Conservation (phyloP, 2,113 vertebrate genomes). For the Calyptommatus sinebrachiatus region DNA sequence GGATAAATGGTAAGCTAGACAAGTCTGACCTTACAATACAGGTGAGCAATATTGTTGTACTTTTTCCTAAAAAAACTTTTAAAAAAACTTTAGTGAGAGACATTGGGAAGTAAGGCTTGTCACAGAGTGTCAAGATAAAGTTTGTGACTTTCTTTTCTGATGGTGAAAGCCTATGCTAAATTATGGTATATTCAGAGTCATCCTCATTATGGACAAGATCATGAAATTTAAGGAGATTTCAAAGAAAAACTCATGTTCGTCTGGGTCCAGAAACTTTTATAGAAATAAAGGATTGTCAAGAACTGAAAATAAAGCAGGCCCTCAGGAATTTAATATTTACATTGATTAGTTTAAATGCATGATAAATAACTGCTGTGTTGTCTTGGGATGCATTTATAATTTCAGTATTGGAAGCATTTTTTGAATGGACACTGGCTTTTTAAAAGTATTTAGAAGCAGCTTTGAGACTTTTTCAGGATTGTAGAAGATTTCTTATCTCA, state of each 20-base stretch:
- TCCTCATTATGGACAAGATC: neutral
- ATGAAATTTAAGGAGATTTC: too few relatives aligned
- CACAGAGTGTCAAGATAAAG: neutral
- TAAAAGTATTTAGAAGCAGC: neutral
- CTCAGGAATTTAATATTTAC: neutral
- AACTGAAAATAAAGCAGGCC: neutral
- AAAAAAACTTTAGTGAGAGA: neutral
- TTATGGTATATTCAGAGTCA: neutral
- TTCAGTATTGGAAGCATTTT: neutral
- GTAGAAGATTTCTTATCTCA: fast-evolving
- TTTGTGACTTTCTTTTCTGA: neutral
- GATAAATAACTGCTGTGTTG: neutral
- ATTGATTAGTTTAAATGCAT: neutral
- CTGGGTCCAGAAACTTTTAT: too few relatives aligned
- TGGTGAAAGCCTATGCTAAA: neutral
- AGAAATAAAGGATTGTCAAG: too few relatives aligned
- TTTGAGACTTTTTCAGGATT: neutral
- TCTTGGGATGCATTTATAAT: neutral
- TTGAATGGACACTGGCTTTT: fast-evolving
- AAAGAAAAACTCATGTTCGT: too few relatives aligned
- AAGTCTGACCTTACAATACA: neutral
- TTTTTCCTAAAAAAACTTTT: neutral
- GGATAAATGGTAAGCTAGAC: neutral
- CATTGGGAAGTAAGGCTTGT: neutral
- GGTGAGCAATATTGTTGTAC: neutral